A percentile compares a stretch with the other conserved stretches of the same genome.
phyloP scores from a whole-genome alignment of 2,113 vertebrate species.

The Desmodus rotundus region DNA sequence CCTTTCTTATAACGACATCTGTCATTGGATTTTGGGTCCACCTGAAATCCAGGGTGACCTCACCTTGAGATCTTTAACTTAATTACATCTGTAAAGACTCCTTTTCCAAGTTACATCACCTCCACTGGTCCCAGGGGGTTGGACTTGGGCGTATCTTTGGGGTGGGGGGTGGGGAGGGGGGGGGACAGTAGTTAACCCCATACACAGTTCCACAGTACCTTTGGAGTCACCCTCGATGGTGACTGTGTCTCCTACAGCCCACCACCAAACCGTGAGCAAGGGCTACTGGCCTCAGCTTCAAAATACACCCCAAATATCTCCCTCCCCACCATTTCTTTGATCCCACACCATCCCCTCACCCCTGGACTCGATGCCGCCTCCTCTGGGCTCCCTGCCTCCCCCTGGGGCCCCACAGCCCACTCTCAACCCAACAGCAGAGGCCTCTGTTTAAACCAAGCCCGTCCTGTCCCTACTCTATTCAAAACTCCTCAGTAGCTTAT shows the following conservation, averaged over 20 bases:
- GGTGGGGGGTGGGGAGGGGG: no score
- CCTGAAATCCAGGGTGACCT: neutral
- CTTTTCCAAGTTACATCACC: neutral
- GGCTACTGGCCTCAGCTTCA: neutral
- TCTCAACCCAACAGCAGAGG: neutral
- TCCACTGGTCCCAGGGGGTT: neutral
- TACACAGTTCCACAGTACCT: neutral
- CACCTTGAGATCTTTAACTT: neutral
- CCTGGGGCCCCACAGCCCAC: neutral
- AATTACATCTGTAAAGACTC: neutral
- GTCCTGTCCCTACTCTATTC: neutral
- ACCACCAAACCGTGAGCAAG: neutral
- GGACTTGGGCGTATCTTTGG: neutral
- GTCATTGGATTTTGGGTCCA: neutral
- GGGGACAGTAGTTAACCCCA: neutral
- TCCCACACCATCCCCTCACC: neutral
- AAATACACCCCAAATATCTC: neutral
- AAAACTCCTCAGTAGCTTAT: neutral
- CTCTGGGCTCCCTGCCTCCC: neutral
- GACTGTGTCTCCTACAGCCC: neutral
- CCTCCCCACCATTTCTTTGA: neutral
- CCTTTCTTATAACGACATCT: neutral
- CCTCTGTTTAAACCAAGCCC: neutral
- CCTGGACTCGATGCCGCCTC: fast-evolving
- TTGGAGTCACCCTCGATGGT: neutral